phyloP scores from a whole-genome alignment of 2,888 invertebrate species.

The Tetranychus truncatus region DNA sequence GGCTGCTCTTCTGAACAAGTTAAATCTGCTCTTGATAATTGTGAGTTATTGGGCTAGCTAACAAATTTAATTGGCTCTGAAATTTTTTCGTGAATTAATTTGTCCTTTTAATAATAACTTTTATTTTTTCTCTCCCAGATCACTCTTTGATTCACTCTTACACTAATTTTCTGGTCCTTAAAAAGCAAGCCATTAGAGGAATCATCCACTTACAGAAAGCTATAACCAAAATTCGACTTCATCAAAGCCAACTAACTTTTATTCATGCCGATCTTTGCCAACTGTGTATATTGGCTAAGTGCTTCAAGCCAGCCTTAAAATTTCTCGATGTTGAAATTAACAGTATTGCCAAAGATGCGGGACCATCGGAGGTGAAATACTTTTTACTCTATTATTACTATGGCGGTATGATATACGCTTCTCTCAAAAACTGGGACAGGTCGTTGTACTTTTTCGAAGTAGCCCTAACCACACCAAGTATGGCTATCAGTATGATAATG shows the following conservation, averaged over 20 bases:
- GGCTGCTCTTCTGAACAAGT: slow-evolving; percentile 79
- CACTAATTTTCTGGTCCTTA: slow-evolving; percentile 55
- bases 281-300: slow-evolving; percentile 70
- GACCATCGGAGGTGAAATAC: slow-evolving; percentile 64
- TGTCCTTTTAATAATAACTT: neutral
- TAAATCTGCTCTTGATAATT: slow-evolving; percentile 60
- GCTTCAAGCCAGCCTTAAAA: slow-evolving; percentile 71
- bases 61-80: neutral
- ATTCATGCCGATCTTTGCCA: slow-evolving; percentile 85
- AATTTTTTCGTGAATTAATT: neutral
- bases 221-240: slow-evolving; percentile 66
- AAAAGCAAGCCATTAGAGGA: slow-evolving; percentile 56
- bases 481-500: slow-evolving; percentile 89
- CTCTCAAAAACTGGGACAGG: slow-evolving; percentile 74
- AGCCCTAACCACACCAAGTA: slow-evolving; percentile 79
- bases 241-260: slow-evolving; percentile 74
- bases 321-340: slow-evolving; percentile 77
- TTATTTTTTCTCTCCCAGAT: slow-evolving; percentile 41
- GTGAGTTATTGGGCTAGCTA: slow-evolving; percentile 40
- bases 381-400: slow-evolving; percentile 89
- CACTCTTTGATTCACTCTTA: slow-evolving; percentile 70
- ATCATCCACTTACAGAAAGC: slow-evolving; percentile 62
- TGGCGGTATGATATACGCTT: slow-evolving; percentile 90
- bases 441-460: slow-evolving; percentile 90
- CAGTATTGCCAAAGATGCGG: slow-evolving; percentile 69